phyloP scores from a whole-genome alignment of 2,797 vertebrate genomes.

The Pangasius djambal region DNA sequence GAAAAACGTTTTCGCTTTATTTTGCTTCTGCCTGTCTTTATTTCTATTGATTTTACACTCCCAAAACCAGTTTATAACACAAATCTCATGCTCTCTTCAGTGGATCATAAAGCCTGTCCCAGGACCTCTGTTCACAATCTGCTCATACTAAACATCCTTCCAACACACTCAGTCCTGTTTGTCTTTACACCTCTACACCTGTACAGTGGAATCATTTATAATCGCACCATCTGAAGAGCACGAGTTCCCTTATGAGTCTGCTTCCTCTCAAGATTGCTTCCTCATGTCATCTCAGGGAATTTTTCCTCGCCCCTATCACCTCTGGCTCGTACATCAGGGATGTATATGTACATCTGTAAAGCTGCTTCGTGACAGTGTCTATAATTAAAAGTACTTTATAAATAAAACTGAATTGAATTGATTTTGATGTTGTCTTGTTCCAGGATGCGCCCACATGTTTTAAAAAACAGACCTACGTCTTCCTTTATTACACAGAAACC shows the following conservation, averaged over 20 bases:
- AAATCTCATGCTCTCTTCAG: not conserved
- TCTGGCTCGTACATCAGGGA: not conserved
- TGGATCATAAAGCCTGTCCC: not conserved
- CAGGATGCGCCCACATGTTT: not conserved
- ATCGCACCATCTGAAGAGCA: not conserved
- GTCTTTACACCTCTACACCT: not conserved
- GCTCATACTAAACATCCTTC: not conserved
- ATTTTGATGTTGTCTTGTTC: not conserved
- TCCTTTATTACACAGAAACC: not conserved
- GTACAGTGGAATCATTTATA: not conserved
- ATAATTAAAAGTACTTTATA: not conserved
- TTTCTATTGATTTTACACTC: not conserved
- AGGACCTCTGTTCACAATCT: not conserved
- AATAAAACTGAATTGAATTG: not conserved
- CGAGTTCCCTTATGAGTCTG: not conserved
- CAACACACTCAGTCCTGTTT: not conserved
- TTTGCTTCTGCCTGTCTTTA: not conserved
- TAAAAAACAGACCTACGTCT: not conserved
- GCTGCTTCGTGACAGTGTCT: not conserved
- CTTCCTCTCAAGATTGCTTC: not conserved
- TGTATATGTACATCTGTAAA: not conserved
- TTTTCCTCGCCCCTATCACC: not conserved
- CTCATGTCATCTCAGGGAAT: not conserved
- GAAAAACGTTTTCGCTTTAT: not conserved
- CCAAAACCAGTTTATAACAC: not conserved